These are phyloP conservation scores for Amaurobius ferox DNA, from an alignment of 2,888 invertebrate genomes.

Conservation along the genomic window DNA sequence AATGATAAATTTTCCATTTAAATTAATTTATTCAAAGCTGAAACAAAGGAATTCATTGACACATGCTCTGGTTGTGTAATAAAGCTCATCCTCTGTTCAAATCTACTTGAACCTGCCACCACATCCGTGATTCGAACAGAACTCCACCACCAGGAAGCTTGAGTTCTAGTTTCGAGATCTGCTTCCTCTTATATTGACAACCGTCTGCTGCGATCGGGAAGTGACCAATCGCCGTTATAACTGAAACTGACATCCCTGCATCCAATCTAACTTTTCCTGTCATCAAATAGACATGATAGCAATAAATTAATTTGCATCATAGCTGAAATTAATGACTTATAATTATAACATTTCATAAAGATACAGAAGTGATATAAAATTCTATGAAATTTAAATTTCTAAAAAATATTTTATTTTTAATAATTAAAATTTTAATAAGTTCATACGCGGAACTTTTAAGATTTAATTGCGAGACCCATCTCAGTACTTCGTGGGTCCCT, in stretches of 20 bases:
- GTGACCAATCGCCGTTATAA: conserved; percentile 3
- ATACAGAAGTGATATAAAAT: too few relatives aligned
- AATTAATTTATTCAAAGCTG: too few relatives aligned
- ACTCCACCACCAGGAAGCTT: background rate
- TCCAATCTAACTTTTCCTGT: background rate
- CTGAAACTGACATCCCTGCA: background rate
- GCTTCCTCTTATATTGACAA: background rate
- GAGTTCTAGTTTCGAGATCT: background rate
- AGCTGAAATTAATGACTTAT: too few relatives aligned
- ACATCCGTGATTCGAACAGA: background rate
- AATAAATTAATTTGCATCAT: too few relatives aligned
- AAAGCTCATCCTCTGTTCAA: background rate
- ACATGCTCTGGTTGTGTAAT: background rate
- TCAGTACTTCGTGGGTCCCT: too few relatives aligned
- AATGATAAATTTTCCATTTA: too few relatives aligned
- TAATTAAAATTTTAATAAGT: too few relatives aligned
- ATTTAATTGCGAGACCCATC: too few relatives aligned
- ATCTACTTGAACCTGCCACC: background rate
- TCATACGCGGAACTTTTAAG: too few relatives aligned
- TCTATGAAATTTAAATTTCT: too few relatives aligned
- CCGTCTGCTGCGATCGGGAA: background rate
- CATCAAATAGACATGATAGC: background rate
- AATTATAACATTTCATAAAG: too few relatives aligned
- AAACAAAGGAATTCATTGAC: background rate
- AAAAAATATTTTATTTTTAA: too few relatives aligned